Evolutionary conservation across 2,797 vertebrate genomes (phyloP).

Genomic region (Chloroceryle amazona): DNA sequence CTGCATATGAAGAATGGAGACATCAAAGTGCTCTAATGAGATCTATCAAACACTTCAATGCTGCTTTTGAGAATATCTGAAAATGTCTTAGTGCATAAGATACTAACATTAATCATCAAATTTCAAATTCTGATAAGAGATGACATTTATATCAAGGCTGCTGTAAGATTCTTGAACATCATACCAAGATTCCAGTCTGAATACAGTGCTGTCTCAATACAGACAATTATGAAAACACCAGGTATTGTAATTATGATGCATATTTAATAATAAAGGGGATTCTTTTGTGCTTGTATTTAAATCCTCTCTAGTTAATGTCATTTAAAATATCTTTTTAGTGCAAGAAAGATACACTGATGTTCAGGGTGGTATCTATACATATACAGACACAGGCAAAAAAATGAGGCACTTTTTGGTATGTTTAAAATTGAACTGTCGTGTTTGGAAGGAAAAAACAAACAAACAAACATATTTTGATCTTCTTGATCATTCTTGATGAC

Average conservation of each 20-base stretch:
- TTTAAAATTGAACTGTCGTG: background rate
- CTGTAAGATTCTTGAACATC: background rate
- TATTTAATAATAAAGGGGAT: background rate
- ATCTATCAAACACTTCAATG: constrained; percentile 17
- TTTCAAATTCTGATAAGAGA: constrained; percentile 39
- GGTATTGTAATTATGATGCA: background rate
- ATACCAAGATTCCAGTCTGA: background rate
- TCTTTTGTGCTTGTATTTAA: background rate
- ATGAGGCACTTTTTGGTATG: background rate
- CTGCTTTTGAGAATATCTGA: constrained; percentile 10
- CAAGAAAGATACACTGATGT: background rate
- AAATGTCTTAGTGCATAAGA: background rate
- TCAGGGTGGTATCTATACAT: background rate
- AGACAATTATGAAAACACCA: background rate
- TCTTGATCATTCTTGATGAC: background rate
- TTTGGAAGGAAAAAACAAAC: background rate
- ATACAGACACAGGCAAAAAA: background rate
- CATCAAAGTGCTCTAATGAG: constrained; percentile 54
- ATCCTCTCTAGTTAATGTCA: background rate
- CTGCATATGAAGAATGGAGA: constrained; percentile 32
- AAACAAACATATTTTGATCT: background rate
- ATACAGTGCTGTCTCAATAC: background rate
- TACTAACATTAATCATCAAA: background rate
- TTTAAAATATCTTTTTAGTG: background rate
- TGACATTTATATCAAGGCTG: background rate